phyloP scores from a whole-genome alignment of 2,797 vertebrate genomes.

The Lepidocolaptes lacrymiger region DNA sequence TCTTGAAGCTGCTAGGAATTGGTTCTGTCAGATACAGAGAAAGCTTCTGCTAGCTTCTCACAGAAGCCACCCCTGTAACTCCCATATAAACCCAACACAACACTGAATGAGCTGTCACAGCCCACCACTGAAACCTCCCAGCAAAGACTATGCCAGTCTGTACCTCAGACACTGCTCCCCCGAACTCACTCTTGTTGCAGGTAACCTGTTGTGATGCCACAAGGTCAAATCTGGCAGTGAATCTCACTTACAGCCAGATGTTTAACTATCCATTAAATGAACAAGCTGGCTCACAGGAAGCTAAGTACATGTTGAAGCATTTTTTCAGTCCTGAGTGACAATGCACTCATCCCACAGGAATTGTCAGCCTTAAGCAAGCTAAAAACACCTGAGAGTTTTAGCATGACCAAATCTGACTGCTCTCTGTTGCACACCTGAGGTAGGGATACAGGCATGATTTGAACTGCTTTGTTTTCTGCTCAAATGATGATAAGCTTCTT shows the following conservation, averaged over 20 bases:
- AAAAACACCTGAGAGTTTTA: not conserved
- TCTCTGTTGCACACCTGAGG: not conserved
- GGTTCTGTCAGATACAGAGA: not conserved
- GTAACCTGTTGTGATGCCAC: not conserved
- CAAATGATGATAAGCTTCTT: not conserved
- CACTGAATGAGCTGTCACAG: not conserved
- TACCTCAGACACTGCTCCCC: not conserved
- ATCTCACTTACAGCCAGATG: not conserved
- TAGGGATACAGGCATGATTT: not conserved
- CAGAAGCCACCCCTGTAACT: not conserved
- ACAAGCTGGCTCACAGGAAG: not conserved
- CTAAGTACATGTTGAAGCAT: not conserved
- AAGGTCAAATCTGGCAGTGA: not conserved
- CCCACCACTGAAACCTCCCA: not conserved
- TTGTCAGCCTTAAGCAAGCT: not conserved
- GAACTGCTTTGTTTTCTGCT: not conserved
- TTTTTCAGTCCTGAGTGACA: not conserved
- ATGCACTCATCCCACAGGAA: not conserved
- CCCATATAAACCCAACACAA: not conserved
- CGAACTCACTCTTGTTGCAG: not conserved
- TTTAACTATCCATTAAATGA: not conserved
- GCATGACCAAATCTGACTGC: not conserved
- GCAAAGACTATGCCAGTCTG: not conserved
- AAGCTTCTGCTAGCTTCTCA: not conserved
- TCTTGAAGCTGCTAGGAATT: not conserved